Evolutionary conservation across 92 coral and sea anemone species (phyloP).

Genomic region (Paragorgia papillata): DNA sequence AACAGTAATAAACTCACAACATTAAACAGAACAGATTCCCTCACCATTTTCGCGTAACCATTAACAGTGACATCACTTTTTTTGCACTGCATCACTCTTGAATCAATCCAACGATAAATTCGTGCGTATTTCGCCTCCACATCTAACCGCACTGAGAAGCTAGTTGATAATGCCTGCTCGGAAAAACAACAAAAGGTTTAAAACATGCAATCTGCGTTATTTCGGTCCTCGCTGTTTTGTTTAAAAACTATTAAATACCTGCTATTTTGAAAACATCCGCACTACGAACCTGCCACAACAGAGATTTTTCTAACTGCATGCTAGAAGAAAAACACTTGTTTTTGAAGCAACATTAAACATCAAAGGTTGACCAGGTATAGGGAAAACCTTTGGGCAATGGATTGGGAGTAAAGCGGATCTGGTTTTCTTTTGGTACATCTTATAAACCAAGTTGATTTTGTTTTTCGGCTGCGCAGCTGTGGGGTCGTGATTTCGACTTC

Average conservation of each 20-base stretch:
- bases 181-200: conserved; percentile 2
- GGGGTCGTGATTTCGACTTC: too few species aligned
- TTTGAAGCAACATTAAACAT: too few species aligned
- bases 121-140: too few species aligned
- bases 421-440: too few species aligned
- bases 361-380: not conserved
- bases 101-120: too few species aligned
- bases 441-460: not conserved
- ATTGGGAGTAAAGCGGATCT: too few species aligned
- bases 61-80: not conserved
- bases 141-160: too few species aligned
- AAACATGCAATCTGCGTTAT: conserved; percentile 9
- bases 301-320: not conserved
- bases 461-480: too few species aligned
- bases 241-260: conserved; percentile 38
- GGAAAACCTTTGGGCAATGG: too few species aligned
- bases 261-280: conserved; percentile 12
- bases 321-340: not conserved
- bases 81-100: not conserved
- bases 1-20: not conserved
- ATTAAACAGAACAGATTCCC: conserved; percentile 6
- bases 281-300: conserved; percentile 22
- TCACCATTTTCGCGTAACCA: not conserved
- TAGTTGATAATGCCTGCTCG: not conserved
- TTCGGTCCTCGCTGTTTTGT: conserved; percentile 3